phyloP scores from a whole-genome alignment of 2,113 vertebrate species.

The Grantiella picta region DNA sequence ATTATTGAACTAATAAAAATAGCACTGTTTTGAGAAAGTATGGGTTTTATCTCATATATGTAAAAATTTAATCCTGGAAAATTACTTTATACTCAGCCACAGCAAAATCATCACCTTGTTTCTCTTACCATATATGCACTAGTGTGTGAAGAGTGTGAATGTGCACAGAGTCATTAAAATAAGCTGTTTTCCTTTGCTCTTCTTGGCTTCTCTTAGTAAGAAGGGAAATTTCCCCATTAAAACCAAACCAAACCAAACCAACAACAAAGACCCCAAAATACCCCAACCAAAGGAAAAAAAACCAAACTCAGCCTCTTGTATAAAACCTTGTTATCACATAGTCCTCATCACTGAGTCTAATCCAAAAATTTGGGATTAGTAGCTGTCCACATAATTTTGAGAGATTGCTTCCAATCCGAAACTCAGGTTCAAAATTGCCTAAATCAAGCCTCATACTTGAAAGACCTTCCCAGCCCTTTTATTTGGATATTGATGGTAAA shows the following conservation, averaged over 20 bases:
- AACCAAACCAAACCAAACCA: not conserved
- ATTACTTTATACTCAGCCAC: not conserved
- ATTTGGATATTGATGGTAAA: not conserved
- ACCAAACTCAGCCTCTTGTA: not conserved
- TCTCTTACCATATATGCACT: not conserved
- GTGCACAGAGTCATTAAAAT: not conserved
- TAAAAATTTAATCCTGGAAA: constrained; percentile 28
- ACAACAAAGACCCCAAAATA: not conserved
- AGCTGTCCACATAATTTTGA: not conserved
- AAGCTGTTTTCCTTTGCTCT: not conserved
- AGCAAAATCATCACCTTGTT: not conserved
- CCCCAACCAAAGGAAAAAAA: accelerated
- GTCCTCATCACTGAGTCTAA: not conserved
- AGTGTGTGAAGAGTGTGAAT: not conserved
- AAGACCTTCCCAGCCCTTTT: not conserved
- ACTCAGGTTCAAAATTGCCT: not conserved
- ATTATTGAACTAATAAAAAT: constrained; percentile 45
- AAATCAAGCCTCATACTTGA: not conserved
- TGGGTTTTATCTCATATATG: not conserved
- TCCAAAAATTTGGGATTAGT: not conserved
- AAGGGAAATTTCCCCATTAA: not conserved
- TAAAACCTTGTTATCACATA: not conserved
- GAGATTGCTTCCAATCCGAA: not conserved
- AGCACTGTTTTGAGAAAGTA: constrained; percentile 1
- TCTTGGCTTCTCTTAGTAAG: not conserved